A percentile compares a stretch with the other conserved stretches of the same genome.
Conservation (phyloP, 2,888 invertebrate species). For the Andrena chrysosceles region DNA sequence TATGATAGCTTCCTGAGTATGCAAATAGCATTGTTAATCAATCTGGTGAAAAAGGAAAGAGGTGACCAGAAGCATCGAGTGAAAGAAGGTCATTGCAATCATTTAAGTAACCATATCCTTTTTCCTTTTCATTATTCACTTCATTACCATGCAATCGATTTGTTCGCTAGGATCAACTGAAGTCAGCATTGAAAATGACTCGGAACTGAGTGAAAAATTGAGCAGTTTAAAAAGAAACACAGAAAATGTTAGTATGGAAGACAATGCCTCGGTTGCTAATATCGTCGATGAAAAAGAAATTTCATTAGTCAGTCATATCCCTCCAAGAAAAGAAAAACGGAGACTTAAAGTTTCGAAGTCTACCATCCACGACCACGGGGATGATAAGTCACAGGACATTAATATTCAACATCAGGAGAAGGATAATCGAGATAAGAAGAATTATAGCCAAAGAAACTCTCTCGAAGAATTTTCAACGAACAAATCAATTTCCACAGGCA, state of each 20-base stretch:
- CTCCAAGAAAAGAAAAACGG: slow-evolving; percentile 20
- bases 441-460: background rate
- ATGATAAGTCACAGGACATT: background rate
- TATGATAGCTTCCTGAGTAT: slow-evolving; percentile 25
- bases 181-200: too few relatives aligned
- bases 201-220: background rate
- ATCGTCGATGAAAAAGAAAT: background rate
- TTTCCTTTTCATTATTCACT: background rate
- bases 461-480: background rate
- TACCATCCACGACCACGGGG: background rate
- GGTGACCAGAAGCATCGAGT: background rate
- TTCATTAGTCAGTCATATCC: background rate
- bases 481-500: background rate
- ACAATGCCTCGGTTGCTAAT: background rate
- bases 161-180: background rate
- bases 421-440: background rate
- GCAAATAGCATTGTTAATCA: slow-evolving; percentile 38
- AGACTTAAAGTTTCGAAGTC: slow-evolving; percentile 3
- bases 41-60: slow-evolving; percentile 38
- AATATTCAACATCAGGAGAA: background rate
- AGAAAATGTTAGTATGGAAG: background rate
- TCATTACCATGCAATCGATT: background rate
- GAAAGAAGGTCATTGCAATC: slow-evolving; percentile 27
- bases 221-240: background rate
- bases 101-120: background rate